Conservation (phyloP, 2,888 invertebrate species). For the Pollenia labialis region DNA sequence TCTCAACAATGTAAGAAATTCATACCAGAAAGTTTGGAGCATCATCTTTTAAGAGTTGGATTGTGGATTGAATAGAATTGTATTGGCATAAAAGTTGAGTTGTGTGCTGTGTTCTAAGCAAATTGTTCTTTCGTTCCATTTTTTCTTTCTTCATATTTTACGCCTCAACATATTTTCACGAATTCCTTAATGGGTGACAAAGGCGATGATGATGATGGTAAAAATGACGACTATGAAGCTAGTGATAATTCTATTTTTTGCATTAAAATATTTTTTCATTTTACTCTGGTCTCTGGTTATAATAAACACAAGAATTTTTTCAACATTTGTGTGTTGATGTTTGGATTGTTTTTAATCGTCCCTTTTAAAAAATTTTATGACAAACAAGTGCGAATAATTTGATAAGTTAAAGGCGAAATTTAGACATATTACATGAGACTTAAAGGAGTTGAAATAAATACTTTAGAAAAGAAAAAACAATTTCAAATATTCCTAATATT, state of each 20-base stretch:
- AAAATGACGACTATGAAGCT: constrained; percentile 53
- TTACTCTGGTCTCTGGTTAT: constrained; percentile 24
- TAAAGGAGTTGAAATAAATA: too few relatives aligned
- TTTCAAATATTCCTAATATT: too few relatives aligned
- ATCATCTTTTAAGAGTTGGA: constrained; percentile 41
- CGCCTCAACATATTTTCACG: constrained; percentile 73
- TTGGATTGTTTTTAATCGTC: constrained; percentile 49
- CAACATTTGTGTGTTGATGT: constrained; percentile 62
- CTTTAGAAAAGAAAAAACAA: too few relatives aligned
- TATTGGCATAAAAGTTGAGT: constrained; percentile 35
- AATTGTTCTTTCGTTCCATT: constrained; percentile 44
- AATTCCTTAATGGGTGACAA: constrained; percentile 70
- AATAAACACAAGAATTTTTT: constrained; percentile 54
- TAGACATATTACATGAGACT: neutral
- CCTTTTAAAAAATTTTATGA: constrained; percentile 28
- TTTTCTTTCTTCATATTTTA: constrained; percentile 43
- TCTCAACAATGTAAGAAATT: constrained; percentile 61
- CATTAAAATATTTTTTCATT: constrained; percentile 62
- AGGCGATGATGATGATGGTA: constrained; percentile 32
- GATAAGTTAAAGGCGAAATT: constrained; percentile 6
- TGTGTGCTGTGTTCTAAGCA: constrained; percentile 38
- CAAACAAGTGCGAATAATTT: neutral
- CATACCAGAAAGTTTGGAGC: constrained; percentile 46
- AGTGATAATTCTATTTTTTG: constrained; percentile 41
- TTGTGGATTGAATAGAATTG: constrained; percentile 57